These are phyloP conservation scores for Mythimna pallens DNA, from an alignment of 2,888 invertebrate species.

Conservation along the genomic window DNA sequence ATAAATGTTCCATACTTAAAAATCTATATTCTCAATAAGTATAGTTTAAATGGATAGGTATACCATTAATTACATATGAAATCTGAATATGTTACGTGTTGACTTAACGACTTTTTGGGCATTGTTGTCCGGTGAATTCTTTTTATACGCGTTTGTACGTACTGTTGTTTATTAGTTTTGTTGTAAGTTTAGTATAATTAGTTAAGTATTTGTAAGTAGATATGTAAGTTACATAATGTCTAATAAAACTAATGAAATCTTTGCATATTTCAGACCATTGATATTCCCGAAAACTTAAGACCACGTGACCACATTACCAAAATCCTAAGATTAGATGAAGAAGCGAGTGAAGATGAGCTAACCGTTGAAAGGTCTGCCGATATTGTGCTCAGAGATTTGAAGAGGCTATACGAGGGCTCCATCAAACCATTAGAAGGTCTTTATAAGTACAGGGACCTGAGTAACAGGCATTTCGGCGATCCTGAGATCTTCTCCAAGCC, in stretches of 20 bases:
- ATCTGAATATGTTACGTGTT: too few species aligned
- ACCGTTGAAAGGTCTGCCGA: conserved; percentile 94
- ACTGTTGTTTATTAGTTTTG: too few species aligned
- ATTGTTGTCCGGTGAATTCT: too few species aligned
- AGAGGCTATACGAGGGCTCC: conserved; percentile 95
- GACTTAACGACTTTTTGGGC: too few species aligned
- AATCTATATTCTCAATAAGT: too few species aligned
- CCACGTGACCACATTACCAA: conserved; percentile 95
- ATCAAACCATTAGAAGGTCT: conserved; percentile 97
- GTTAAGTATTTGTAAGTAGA: too few species aligned
- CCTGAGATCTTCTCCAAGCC: conserved; percentile 99
- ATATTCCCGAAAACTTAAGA: conserved; percentile 94
- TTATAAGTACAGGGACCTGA: conserved; percentile 97
- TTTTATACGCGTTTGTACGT: too few species aligned
- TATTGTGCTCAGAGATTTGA: conserved; percentile 95
- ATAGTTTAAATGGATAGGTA: too few species aligned
- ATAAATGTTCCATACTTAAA: neutral
- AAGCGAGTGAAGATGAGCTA: conserved; percentile 93
- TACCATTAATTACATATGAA: too few species aligned
- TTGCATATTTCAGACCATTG: conserved; percentile 90
- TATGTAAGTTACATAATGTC: too few species aligned
- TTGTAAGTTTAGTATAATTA: too few species aligned
- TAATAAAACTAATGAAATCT: neutral
- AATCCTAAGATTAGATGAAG: conserved; percentile 95
- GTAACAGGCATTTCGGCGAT: conserved; percentile 97